Conservation (phyloP, 2,113 vertebrate species). For the Hydropotes inermis region DNA sequence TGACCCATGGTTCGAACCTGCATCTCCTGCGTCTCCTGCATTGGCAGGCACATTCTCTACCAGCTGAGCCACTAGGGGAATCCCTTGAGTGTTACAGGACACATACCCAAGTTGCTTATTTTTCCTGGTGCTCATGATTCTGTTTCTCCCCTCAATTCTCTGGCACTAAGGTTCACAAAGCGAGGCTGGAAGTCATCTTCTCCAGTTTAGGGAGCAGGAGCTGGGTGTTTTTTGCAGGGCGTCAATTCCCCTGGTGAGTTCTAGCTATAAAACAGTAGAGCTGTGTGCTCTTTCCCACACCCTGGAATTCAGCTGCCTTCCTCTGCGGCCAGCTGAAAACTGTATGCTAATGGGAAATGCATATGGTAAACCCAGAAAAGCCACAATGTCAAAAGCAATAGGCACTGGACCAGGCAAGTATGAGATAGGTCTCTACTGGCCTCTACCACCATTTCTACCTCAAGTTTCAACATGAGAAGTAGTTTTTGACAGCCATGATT, state of each 20-base stretch:
- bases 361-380: background rate
- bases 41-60: background rate
- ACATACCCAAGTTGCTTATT: background rate
- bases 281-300: constrained; percentile 32
- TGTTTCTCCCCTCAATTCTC: background rate
- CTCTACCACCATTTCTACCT: background rate
- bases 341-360: constrained; percentile 28
- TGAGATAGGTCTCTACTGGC: background rate
- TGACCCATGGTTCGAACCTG: background rate
- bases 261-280: background rate
- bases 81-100: background rate
- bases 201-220: background rate
- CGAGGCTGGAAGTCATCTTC: background rate
- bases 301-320: constrained; percentile 27
- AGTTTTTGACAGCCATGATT: background rate
- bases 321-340: constrained; percentile 5
- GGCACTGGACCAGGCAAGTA: background rate
- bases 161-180: background rate
- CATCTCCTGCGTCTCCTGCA: background rate
- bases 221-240: background rate
- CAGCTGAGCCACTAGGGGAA: background rate
- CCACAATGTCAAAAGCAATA: background rate
- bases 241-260: background rate
- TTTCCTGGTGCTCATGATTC: background rate
- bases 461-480: background rate